Percentiles rank a stretch among this genome's conserved stretches.
Evolutionary conservation across 2,888 invertebrate genomes (phyloP).

Genomic region (Panopea generosa): DNA sequence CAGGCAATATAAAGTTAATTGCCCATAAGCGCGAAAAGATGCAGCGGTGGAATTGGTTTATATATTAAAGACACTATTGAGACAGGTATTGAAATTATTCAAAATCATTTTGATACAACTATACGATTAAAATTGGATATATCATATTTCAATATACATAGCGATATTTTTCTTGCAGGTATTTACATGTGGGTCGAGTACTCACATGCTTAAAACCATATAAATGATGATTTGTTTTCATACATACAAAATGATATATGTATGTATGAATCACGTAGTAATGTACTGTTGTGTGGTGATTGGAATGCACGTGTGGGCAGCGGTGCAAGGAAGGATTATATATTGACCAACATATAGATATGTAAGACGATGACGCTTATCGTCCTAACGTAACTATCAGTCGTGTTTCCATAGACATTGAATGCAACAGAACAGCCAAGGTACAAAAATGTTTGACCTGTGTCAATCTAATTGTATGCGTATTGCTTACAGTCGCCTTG

Average conservation of each 20-base stretch:
- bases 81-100: too few relatives aligned
- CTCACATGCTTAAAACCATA: constrained; percentile 18
- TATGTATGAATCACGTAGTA: constrained; percentile 5
- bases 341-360: constrained; percentile 11
- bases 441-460: too few relatives aligned
- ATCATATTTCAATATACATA: constrained; percentile 10
- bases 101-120: too few relatives aligned
- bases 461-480: too few relatives aligned
- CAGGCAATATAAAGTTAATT: too few relatives aligned
- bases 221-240: constrained; percentile 16
- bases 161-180: too few relatives aligned
- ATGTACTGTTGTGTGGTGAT: constrained; percentile 9
- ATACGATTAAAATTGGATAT: constrained; percentile 25
- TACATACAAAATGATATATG: constrained; percentile 22
- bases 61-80: too few relatives aligned
- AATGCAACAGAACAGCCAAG: too few relatives aligned
- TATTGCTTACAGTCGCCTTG: too few relatives aligned
- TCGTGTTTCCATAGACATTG: constrained; percentile 16
- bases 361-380: constrained; percentile 18
- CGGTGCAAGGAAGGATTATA: constrained; percentile 13
- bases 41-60: too few relatives aligned
- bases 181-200: constrained; percentile 30
- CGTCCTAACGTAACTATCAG: constrained; percentile 14
- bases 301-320: constrained; percentile 26
- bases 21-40: too few relatives aligned